A percentile compares a stretch with the other conserved stretches of the same genome.
phyloP scores from a whole-genome alignment of 2,113 vertebrate genomes.

The Saguinus imperator region DNA sequence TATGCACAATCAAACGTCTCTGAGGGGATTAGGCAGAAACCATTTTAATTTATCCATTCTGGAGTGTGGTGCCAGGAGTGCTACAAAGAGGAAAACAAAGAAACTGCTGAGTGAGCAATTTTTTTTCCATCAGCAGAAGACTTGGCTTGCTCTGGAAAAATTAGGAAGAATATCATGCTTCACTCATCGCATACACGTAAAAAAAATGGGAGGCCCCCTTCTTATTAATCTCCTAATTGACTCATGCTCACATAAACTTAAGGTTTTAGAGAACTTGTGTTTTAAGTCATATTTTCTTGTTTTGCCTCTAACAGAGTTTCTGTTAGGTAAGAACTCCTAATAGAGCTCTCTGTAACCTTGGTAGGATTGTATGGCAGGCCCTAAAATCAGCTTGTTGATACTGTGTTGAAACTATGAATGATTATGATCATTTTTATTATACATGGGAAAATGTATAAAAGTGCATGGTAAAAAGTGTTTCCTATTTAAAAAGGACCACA shows the following conservation, averaged over 20 bases:
- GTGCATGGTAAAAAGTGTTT: not conserved
- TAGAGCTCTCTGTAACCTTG: rapidly evolving
- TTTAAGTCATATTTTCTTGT: not conserved
- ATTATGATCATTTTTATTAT: not conserved
- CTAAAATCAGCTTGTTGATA: not conserved
- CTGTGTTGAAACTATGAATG: not conserved
- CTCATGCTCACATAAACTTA: not conserved
- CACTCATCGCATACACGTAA: not conserved
- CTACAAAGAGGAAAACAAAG: slow-evolving; percentile 81
- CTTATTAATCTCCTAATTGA: not conserved
- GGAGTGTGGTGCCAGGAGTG: slow-evolving; percentile 64
- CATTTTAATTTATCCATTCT: slow-evolving; percentile 82
- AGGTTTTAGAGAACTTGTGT: not conserved
- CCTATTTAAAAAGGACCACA: not conserved
- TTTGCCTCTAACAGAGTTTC: not conserved
- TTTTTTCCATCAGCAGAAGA: slow-evolving; percentile 73
- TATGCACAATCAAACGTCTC: slow-evolving; percentile 75
- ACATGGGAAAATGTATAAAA: not conserved
- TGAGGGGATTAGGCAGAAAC: slow-evolving; percentile 76
- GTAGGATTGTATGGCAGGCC: rapidly evolving
- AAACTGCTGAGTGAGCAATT: slow-evolving; percentile 74
- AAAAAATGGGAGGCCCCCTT: not conserved
- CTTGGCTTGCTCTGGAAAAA: slow-evolving; percentile 69
- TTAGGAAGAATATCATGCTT: slow-evolving; percentile 47
- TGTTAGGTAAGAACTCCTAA: not conserved